Percentiles rank a stretch among this genome's conserved stretches.
These are phyloP conservation scores for Scaptomyza parva DNA, from an alignment of 2,888 invertebrate genomes.

Conservation along the genomic window DNA sequence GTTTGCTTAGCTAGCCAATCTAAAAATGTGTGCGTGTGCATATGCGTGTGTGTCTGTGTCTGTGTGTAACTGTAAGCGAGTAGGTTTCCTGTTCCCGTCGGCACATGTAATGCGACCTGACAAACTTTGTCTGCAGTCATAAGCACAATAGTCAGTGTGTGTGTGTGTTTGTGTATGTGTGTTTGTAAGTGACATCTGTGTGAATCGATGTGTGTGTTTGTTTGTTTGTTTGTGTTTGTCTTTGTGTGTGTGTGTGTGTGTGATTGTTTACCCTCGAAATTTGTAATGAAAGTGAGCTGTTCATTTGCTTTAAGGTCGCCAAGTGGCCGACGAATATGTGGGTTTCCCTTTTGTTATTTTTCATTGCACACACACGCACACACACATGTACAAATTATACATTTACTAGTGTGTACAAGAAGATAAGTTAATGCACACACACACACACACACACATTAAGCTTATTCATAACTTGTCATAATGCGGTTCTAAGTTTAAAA, in stretches of 20 bases:
- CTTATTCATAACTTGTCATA: slow-evolving; percentile 62
- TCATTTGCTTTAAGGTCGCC: slow-evolving; percentile 79
- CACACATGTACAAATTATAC: slow-evolving; percentile 4
- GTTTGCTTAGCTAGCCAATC: slow-evolving; percentile 60
- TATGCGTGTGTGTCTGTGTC: neutral
- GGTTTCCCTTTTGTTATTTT: slow-evolving; percentile 25
- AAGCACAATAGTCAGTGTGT: slow-evolving; percentile 36
- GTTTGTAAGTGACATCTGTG: slow-evolving; percentile 30
- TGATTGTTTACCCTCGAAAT: slow-evolving; percentile 73
- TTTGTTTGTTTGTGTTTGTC: slow-evolving; percentile 36
- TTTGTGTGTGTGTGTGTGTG: slow-evolving; percentile 38
- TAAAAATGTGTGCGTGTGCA: slow-evolving; percentile 27
- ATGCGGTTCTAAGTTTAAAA: slow-evolving; percentile 32
- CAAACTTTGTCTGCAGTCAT: slow-evolving; percentile 72
- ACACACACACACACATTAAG: slow-evolving; percentile 20
- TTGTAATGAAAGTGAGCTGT: slow-evolving; percentile 79
- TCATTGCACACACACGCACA: slow-evolving; percentile 1
- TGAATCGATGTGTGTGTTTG: slow-evolving; percentile 42
- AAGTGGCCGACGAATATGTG: slow-evolving; percentile 65
- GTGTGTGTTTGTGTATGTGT: slow-evolving; percentile 22
- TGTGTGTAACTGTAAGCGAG: no score
- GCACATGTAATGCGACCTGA: slow-evolving; percentile 69
- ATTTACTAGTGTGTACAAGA: slow-evolving; percentile 26
- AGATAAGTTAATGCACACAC: slow-evolving; percentile 33
- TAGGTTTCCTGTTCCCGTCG: slow-evolving; percentile 38